These are phyloP conservation scores for Camponotus floridanus DNA, from an alignment of 1,140 invertebrate genomes.

Conservation along the genomic window DNA sequence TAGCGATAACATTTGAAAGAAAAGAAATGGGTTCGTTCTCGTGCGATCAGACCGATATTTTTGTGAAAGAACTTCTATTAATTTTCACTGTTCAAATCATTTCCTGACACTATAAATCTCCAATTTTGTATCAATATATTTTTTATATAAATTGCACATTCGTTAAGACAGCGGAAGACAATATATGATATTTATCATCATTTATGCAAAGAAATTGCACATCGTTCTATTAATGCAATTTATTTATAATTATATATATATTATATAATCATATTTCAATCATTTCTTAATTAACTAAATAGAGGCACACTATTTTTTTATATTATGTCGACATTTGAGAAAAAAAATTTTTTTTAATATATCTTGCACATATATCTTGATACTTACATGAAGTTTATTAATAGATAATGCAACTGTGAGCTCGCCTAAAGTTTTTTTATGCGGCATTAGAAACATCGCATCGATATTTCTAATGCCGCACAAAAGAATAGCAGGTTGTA, in stretches of 20 bases:
- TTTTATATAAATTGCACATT: neutral
- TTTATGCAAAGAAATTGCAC: no score
- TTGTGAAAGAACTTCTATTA: neutral
- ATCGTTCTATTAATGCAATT: neutral
- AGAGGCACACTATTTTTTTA: neutral
- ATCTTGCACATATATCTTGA: neutral
- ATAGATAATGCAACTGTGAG: neutral
- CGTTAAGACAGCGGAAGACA: no score
- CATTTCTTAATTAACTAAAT: neutral
- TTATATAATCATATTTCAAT: no score
- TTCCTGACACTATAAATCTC: neutral
- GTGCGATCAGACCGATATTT: conserved; percentile 9
- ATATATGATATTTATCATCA: no score
- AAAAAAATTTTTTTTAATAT: neutral
- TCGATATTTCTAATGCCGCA: conserved; percentile 27
- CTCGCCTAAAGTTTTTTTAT: neutral
- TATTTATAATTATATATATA: neutral
- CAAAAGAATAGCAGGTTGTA: conserved; percentile 56
- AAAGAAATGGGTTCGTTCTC: neutral
- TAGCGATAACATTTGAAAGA: conserved; percentile 49
- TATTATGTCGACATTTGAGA: neutral
- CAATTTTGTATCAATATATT: neutral
- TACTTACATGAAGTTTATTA: neutral
- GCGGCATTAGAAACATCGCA: no score
- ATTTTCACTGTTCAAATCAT: neutral